Evolutionary conservation across 2,888 invertebrate genomes (phyloP).

Genomic region (Leptopilina drosophilae): DNA sequence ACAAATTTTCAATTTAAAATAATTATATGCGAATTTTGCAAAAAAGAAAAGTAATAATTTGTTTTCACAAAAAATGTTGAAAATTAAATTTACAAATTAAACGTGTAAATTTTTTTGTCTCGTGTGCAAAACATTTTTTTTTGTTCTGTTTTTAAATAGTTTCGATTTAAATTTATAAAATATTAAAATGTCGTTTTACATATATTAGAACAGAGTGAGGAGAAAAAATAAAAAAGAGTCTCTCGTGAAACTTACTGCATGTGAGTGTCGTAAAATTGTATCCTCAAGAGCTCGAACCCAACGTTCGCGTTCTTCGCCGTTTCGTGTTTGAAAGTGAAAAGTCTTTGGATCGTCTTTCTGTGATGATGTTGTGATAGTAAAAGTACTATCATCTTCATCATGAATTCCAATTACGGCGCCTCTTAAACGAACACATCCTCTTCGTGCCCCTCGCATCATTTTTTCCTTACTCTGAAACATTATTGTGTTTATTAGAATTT

Average conservation of each 20-base stretch:
- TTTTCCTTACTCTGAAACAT: constrained; percentile 95
- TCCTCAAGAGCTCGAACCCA: constrained; percentile 98
- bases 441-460: constrained; percentile 97
- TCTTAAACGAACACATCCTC: constrained; percentile 97
- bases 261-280: constrained; percentile 91
- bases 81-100: no score
- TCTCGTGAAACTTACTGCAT: constrained; percentile 77
- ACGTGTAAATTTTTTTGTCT: no score
- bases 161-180: neutral
- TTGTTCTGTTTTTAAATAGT: neutral
- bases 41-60: no score
- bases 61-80: no score
- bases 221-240: no score
- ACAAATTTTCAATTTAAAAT: no score
- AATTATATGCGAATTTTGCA: no score
- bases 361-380: constrained; percentile 89
- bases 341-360: constrained; percentile 95
- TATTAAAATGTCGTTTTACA: neutral
- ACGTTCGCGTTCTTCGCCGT: constrained; percentile 94
- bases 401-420: constrained; percentile 99
- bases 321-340: constrained; percentile 98
- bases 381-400: constrained; percentile 99
- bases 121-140: neutral
- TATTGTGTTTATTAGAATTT: neutral
- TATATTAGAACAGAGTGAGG: no score